Conservation (phyloP, 2,113 vertebrate genomes). For the Catharus minimus region DNA sequence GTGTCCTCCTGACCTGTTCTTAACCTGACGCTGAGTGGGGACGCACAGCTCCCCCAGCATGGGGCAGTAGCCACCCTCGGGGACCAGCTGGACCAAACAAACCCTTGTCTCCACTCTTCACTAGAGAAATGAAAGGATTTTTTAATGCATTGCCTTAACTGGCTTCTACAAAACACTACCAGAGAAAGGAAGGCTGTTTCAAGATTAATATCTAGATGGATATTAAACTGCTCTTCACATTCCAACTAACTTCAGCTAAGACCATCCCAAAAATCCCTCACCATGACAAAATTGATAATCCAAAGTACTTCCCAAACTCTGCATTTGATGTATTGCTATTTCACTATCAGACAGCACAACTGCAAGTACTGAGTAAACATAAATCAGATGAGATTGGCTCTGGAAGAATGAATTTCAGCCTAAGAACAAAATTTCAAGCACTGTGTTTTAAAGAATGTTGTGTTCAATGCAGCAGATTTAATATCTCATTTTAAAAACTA, state of each 20-base stretch:
- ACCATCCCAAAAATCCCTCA: background rate
- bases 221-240: background rate
- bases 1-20: background rate
- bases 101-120: background rate
- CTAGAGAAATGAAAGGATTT: background rate
- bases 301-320: background rate
- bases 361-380: background rate
- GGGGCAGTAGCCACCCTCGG: fast-evolving
- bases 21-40: background rate
- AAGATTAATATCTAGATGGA: background rate
- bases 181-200: background rate
- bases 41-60: fast-evolving
- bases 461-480: background rate
- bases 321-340: background rate
- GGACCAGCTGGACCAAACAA: background rate
- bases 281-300: fast-evolving
- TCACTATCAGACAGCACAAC: background rate
- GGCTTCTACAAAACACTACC: background rate
- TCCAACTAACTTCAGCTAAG: background rate
- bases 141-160: background rate
- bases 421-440: background rate
- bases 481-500: background rate
- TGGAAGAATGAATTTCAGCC: background rate
- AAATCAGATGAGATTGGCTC: background rate
- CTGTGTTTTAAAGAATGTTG: background rate